Evolutionary conservation across 1,140 invertebrate genomes (phyloP).

Genomic region (Eubasilissa regina): DNA sequence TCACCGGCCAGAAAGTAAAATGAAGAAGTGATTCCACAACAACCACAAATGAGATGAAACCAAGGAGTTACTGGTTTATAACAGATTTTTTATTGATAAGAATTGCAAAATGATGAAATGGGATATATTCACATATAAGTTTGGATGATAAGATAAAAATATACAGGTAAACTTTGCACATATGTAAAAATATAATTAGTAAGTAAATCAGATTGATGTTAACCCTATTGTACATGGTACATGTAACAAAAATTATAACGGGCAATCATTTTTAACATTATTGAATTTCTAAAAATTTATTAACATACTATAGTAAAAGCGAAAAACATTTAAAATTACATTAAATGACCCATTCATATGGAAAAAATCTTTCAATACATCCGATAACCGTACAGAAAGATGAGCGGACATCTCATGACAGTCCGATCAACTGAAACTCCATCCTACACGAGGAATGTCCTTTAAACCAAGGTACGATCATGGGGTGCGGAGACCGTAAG

Average conservation of each 20-base stretch:
- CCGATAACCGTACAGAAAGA: slow-evolving; percentile 41
- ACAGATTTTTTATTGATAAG: slow-evolving; percentile 40
- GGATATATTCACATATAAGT: slow-evolving; percentile 41
- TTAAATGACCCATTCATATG: slow-evolving; percentile 54
- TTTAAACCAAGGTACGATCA: slow-evolving; percentile 21
- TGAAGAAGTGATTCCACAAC: slow-evolving; percentile 42
- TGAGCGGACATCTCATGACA: slow-evolving; percentile 11
- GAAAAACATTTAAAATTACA: slow-evolving; percentile 58
- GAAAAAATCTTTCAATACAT: slow-evolving; percentile 47
- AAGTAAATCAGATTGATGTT: slow-evolving; percentile 33
- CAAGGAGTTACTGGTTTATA: slow-evolving; percentile 11
- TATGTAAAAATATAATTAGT: slow-evolving; percentile 22
- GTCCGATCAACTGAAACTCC: slow-evolving; percentile 48
- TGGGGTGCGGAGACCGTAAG: slow-evolving; percentile 4
- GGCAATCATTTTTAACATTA: slow-evolving; percentile 50
- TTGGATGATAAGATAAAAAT: slow-evolving; percentile 43
- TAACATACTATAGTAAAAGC: slow-evolving; percentile 56
- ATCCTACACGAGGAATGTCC: slow-evolving; percentile 1
- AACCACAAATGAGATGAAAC: slow-evolving; percentile 27
- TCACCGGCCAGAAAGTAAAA: slow-evolving; percentile 28
- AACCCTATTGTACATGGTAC: slow-evolving; percentile 33
- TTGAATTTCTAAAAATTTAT: slow-evolving; percentile 54
- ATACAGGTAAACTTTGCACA: slow-evolving; percentile 47
- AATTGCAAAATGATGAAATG: slow-evolving; percentile 24
- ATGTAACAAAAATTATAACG: slow-evolving; percentile 47